A percentile compares a stretch with the other conserved stretches of the same genome.
Evolutionary conservation across 2,888 invertebrate species (phyloP).

Genomic region (Mystacides longicornis): DNA sequence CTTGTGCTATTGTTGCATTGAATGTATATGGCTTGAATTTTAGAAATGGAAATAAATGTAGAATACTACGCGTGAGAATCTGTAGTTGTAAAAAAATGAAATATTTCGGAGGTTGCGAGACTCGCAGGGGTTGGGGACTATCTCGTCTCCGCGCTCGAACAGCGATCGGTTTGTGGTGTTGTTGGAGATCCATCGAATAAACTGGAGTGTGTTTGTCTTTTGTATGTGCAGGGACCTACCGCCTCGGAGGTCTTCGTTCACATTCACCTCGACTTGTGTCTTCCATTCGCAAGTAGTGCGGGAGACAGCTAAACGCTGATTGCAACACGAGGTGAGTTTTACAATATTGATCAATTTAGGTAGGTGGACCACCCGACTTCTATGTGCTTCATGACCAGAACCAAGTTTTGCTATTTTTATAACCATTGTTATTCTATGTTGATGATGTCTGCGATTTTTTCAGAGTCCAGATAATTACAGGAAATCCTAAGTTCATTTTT

Average conservation of each 20-base stretch:
- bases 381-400: too few relatives aligned
- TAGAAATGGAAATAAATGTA: too few relatives aligned
- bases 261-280: slow-evolving; percentile 11
- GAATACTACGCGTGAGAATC: neutral
- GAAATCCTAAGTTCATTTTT: too few relatives aligned
- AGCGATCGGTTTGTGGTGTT: slow-evolving; percentile 11
- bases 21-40: neutral
- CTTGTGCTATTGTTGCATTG: slow-evolving; percentile 4
- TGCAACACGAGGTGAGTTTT: too few relatives aligned
- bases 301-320: too few relatives aligned
- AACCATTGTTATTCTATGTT: too few relatives aligned
- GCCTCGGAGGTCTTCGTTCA: slow-evolving; percentile 20
- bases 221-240: slow-evolving; percentile 48
- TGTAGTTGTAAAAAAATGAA: neutral
- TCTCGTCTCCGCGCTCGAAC: neutral
- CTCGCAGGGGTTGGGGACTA: slow-evolving; percentile 12
- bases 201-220: slow-evolving; percentile 47
- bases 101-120: neutral
- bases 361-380: too few relatives aligned
- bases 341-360: too few relatives aligned
- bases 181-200: slow-evolving; percentile 22
- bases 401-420: too few relatives aligned
- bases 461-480: too few relatives aligned
- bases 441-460: too few relatives aligned
- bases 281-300: slow-evolving; percentile 17